Conservation (phyloP, 2,797 vertebrate species). For the Odontamblyopus rebecca region DNA sequence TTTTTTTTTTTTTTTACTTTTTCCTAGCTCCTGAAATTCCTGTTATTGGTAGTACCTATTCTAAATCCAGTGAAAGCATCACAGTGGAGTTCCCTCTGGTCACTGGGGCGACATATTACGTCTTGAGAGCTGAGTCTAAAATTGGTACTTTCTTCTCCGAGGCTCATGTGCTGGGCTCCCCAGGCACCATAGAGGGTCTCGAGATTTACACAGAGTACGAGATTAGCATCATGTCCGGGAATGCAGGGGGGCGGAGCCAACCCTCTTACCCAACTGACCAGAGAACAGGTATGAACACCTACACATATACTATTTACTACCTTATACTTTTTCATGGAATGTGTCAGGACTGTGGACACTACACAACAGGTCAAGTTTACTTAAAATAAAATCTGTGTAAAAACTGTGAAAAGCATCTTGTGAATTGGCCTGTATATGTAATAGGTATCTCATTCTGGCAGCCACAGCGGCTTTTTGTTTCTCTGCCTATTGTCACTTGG, state of each 20-base stretch:
- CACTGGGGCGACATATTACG: conserved; percentile 83
- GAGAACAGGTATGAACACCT: conserved; percentile 82
- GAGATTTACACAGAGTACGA: conserved; percentile 83
- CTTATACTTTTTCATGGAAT: not conserved
- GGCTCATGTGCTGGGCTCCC: conserved; percentile 75
- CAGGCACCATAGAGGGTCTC: conserved; percentile 81
- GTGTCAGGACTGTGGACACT: conserved; percentile 2
- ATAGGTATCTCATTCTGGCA: conserved; percentile 55
- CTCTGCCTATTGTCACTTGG: conserved; percentile 55
- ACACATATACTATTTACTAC: not conserved
- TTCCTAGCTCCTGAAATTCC: conserved; percentile 84
- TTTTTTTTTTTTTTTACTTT: not conserved
- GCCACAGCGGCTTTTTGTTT: conserved; percentile 57
- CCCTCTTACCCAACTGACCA: conserved; percentile 77
- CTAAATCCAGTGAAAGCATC: conserved; percentile 89
- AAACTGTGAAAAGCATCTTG: conserved; percentile 40
- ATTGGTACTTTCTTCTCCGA: conserved; percentile 79
- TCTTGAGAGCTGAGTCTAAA: conserved; percentile 75
- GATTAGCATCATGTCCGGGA: conserved; percentile 85
- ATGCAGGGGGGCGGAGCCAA: conserved; percentile 84
- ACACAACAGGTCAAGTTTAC: conserved; percentile 31
- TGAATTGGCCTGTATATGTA: conserved; percentile 43
- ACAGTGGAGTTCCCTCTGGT: conserved; percentile 86
- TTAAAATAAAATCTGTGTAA: conserved; percentile 19
- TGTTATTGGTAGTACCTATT: conserved; percentile 82